These are phyloP conservation scores for Metalampra italica DNA, from an alignment of 2,888 invertebrate genomes.

Conservation along the genomic window DNA sequence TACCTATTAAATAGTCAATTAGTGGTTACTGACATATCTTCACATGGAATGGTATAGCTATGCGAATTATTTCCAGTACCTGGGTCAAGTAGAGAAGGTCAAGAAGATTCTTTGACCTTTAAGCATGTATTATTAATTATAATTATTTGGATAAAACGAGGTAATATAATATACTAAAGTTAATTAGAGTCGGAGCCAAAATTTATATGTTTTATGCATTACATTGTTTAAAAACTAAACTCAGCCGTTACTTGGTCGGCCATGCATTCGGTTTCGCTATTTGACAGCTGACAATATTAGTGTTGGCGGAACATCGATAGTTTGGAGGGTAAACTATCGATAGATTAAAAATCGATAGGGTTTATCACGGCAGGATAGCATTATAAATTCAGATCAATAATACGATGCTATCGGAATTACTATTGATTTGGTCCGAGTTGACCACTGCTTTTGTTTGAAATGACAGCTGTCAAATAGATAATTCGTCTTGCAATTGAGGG, in stretches of 20 bases:
- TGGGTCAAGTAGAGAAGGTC: not conserved
- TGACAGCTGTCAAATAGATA: not conserved
- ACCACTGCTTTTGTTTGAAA: not conserved
- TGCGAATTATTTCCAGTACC: not conserved
- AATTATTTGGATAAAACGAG: not conserved
- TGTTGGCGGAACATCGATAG: no score
- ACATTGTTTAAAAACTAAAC: not conserved
- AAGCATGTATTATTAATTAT: not conserved
- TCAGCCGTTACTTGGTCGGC: no score
- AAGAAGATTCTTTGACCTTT: not conserved
- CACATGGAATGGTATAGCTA: not conserved
- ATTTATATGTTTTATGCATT: not conserved
- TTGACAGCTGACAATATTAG: no score
- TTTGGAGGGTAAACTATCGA: no score
- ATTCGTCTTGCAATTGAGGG: not conserved
- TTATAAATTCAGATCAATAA: no score
- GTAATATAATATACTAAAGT: not conserved
- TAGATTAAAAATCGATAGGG: no score
- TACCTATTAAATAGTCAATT: conserved; percentile 58
- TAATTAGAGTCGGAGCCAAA: not conserved
- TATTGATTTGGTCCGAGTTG: not conserved
- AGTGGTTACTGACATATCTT: conserved; percentile 52
- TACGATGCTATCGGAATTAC: no score
- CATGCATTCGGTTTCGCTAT: no score
- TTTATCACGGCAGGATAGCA: no score